Percentiles rank a stretch among this genome's conserved stretches.
Evolutionary conservation across 2,888 invertebrate species (phyloP).

Genomic region (Agrotis puta): DNA sequence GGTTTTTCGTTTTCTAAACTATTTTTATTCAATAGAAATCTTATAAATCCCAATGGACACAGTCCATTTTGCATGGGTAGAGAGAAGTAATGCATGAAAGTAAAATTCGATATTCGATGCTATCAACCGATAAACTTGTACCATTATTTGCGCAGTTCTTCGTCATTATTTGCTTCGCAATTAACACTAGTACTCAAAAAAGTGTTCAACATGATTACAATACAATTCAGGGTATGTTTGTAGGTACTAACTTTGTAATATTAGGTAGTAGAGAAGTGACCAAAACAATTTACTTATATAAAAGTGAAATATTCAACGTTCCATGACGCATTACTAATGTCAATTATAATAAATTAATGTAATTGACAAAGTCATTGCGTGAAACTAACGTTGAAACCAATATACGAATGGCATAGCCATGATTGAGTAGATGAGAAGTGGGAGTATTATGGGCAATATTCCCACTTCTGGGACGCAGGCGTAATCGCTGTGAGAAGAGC

Average conservation of each 20-base stretch:
- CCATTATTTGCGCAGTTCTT: background rate
- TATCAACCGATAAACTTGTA: constrained; percentile 32
- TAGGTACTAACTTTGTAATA: background rate
- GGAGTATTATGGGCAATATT: no score
- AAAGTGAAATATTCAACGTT: background rate
- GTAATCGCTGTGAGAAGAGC: background rate
- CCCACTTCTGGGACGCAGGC: background rate
- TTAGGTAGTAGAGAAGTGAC: no score
- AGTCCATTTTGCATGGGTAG: background rate
- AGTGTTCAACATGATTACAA: constrained; percentile 8
- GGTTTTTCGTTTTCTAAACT: no score
- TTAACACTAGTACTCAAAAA: constrained; percentile 22
- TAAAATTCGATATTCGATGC: constrained; percentile 18
- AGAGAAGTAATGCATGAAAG: no score
- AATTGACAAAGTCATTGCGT: background rate
- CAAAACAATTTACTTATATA: background rate
- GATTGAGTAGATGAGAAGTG: no score
- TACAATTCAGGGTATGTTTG: background rate
- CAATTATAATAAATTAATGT: background rate
- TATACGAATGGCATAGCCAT: no score
- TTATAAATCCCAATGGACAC: background rate
- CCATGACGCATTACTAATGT: background rate
- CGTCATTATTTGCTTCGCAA: constrained; percentile 35
- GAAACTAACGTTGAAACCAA: background rate
- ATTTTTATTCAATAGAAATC: no score